Evolutionary conservation across 2,113 vertebrate genomes (phyloP), one percentile per base, ranked within the genome.

Genomic region (Plestiodon gilberti): DNA sequence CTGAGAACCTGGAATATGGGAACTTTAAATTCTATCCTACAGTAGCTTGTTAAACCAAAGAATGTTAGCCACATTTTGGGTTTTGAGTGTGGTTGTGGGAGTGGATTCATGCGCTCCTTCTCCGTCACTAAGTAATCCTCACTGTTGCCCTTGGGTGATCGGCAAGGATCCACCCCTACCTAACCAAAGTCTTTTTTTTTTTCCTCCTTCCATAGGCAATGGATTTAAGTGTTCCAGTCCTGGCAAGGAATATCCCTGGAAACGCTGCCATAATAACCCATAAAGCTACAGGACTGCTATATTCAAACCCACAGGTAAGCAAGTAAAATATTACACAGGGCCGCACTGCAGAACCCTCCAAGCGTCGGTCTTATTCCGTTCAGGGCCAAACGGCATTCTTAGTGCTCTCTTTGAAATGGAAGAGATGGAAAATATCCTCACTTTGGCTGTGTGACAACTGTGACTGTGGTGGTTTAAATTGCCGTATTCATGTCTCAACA

Each of bases 221-320:
- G 98, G 96, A 98, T 91, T 95, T 99, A 73, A 93, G 93, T 0
- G 85, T 97, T 0, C 98, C 98, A 0, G 98, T 99, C 82, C 87
- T 99, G 93, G 98, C 97, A 23, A 97, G 98, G 91, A 93, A 98
- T 93, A 97, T 99, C 84, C 97, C 98, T 0, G 98, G 98, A 64
- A 99, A 99, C 2, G 95, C 97, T 25, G 97, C 98, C 0, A 85
- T 99, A 65, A 95, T 99, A 55, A 87, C 86, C 2, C 98, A 99
- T 14, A 95, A 95, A 88, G 91, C 96, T 57, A 99, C 97, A 0
- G 98, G 98, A 3, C 94, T 99, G 80, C 95, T 99, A 0, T 99
- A 97, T 88, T 97, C 97, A 1, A 95, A 93, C 55, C 98, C 98
- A 8, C 96, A 98, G 98, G 98, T 99, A 94, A 95, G 38, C 85